phyloP scores from a whole-genome alignment of 2,888 invertebrate genomes.

The Archips crataeganus region DNA sequence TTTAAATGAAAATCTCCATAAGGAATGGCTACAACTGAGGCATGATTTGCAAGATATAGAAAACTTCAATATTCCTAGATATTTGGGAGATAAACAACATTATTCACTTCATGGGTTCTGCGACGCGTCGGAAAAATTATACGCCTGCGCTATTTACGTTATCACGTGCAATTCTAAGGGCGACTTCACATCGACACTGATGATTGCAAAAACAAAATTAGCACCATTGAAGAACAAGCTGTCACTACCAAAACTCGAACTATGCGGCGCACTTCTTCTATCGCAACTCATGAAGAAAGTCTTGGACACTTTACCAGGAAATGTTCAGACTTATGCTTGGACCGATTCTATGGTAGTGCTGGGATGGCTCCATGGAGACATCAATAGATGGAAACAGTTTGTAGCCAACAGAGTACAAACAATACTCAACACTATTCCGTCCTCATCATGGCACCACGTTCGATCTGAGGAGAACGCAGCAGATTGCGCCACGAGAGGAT shows the following conservation, averaged over 20 bases:
- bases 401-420: constrained; percentile 30
- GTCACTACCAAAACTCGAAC: constrained; percentile 33
- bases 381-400: constrained; percentile 32
- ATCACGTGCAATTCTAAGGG: constrained; percentile 32
- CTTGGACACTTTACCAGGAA: constrained; percentile 2
- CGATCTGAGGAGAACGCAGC: constrained; percentile 44
- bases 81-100: constrained; percentile 16
- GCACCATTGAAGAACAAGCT: constrained; percentile 35
- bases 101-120: constrained; percentile 42
- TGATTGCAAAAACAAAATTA: constrained; percentile 38
- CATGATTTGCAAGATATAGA: constrained; percentile 12
- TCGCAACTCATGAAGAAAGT: constrained; percentile 37
- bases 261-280: too few relatives aligned
- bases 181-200: constrained; percentile 26
- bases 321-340: constrained; percentile 24
- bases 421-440: constrained; percentile 19
- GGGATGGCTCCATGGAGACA: constrained; percentile 31
- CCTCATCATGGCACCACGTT: constrained; percentile 37
- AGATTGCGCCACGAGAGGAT: constrained; percentile 43
- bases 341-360: constrained; percentile 42
- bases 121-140: constrained; percentile 43
- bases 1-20: not conserved
- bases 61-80: constrained; percentile 13
- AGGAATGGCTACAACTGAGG: constrained; percentile 20
- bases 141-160: constrained; percentile 41